Conservation (phyloP, 2,888 invertebrate genomes). For the Orthonevra nobilis region DNA sequence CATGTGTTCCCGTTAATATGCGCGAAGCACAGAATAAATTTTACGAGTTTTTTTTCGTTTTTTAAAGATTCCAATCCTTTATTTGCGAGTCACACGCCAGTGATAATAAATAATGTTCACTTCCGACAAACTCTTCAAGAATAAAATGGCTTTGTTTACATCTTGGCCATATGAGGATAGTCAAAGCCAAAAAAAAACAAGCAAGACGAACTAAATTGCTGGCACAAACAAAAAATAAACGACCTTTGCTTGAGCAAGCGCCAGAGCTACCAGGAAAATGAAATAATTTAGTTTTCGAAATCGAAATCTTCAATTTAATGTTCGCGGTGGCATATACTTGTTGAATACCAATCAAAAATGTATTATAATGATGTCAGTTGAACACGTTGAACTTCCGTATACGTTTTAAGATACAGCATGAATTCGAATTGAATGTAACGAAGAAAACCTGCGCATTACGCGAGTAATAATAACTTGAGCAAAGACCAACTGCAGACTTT, state of each 20-base stretch:
- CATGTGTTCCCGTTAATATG: not conserved
- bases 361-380: constrained; percentile 10
- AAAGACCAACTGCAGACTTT: constrained; percentile 25
- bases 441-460: constrained; percentile 41
- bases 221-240: not conserved
- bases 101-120: constrained; percentile 49
- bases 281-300: constrained; percentile 39
- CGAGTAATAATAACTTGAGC: constrained; percentile 26
- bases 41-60: constrained; percentile 25
- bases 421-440: constrained; percentile 37
- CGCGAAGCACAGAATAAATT: constrained; percentile 1
- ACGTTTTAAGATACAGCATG: constrained; percentile 24
- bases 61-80: constrained; percentile 49
- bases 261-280: constrained; percentile 13
- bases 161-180: not conserved
- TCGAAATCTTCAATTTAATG: constrained; percentile 16
- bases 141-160: constrained; percentile 28
- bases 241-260: not conserved
- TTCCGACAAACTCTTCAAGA: constrained; percentile 41
- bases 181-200: constrained; percentile 5
- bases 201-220: not conserved
- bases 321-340: not conserved
- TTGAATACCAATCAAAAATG: constrained; percentile 37
- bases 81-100: constrained; percentile 42
- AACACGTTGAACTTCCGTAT: constrained; percentile 50